These are phyloP conservation scores for Loris lydekkerianus DNA, from an alignment of 2,797 vertebrate species.

Conservation along the genomic window DNA sequence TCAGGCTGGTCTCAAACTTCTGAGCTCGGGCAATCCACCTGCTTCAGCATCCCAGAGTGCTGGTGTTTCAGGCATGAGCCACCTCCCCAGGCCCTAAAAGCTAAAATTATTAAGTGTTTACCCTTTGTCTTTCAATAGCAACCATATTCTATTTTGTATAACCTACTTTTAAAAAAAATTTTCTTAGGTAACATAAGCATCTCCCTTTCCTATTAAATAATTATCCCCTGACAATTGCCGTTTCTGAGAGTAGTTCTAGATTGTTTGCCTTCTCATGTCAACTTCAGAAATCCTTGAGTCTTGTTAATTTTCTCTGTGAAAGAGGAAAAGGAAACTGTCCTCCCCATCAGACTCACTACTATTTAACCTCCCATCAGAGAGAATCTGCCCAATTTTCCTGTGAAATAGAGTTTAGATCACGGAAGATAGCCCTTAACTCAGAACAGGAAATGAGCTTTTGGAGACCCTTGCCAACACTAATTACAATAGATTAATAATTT, in stretches of 20 bases:
- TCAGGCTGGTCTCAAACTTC: too few species aligned
- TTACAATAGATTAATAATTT: conserved; percentile 24
- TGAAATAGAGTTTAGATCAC: conserved; percentile 13
- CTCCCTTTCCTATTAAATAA: conserved; percentile 33
- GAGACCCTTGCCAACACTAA: not conserved
- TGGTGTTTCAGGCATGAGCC: too few species aligned
- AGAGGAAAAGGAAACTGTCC: not conserved
- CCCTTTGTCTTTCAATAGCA: not conserved
- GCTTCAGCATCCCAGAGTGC: too few species aligned
- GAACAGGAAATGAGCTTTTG: conserved; percentile 7
- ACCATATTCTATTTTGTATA: not conserved
- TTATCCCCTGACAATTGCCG: not conserved
- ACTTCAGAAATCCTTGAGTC: not conserved
- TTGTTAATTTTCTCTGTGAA: conserved; percentile 21
- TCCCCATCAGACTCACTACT: not conserved
- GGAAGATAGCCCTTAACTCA: not conserved
- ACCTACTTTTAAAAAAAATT: not conserved
- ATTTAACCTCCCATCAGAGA: not conserved
- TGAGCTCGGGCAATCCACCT: too few species aligned
- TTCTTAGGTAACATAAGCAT: not conserved
- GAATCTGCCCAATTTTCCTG: not conserved
- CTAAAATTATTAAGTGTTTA: not conserved
- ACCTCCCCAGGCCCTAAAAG: not conserved
- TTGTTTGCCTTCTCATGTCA: not conserved
- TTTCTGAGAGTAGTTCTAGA: conserved; percentile 47